Base-by-base conservation (phyloP, 2,797 vertebrate species). In the Cryptoprocta ferox region DNA sequence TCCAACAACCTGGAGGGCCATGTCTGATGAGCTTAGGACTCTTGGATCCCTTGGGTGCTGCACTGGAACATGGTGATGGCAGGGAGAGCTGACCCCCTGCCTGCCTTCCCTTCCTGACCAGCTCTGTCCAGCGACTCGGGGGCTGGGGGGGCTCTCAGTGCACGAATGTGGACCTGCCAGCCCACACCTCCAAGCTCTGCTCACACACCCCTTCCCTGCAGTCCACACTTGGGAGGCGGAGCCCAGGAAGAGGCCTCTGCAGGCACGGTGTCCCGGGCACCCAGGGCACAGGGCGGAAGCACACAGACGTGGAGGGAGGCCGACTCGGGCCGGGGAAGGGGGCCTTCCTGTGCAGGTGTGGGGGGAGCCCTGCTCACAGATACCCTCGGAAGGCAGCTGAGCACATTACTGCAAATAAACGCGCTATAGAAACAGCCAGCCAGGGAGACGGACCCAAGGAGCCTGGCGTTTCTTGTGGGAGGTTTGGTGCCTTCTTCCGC, bases 241-340 rank as follows among this genome's bases (percentile, higher is more conserved):
- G 56, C 32, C 73, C 16, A 79, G 82, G 53, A 65, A 50, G 71
- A n/a, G 21, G 48, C n/a, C 18, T 30, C 42, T 61, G 19, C 7
- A 76, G 84, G 50, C 26, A 45, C 3, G 0, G 26, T 35, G 32
- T 45, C 71, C 48, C 35, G 4, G 56, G 45, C 39, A 4, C 68
- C 45, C 19, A 24, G 92, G 61, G 26, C 32, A 26, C 45, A 73
- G 68, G 48, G 26, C 1, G 6, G 82, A 66, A 68, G 63, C 66
- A 56, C 13, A 8, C 1, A 0, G 0, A 2, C 9, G 9, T 3
- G 0, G 61, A 24, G 8, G 84, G 35, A 13, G 61, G 50, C 66
- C n/a, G 5, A 18, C 59, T 45, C 0, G 13, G 65, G 24, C 30
- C 10, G 26, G 2, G 6, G 21, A 1, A 35, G 84, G 81, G 14